Evolutionary conservation across 2,888 invertebrate species (phyloP).

Genomic region (Agrochola litura): DNA sequence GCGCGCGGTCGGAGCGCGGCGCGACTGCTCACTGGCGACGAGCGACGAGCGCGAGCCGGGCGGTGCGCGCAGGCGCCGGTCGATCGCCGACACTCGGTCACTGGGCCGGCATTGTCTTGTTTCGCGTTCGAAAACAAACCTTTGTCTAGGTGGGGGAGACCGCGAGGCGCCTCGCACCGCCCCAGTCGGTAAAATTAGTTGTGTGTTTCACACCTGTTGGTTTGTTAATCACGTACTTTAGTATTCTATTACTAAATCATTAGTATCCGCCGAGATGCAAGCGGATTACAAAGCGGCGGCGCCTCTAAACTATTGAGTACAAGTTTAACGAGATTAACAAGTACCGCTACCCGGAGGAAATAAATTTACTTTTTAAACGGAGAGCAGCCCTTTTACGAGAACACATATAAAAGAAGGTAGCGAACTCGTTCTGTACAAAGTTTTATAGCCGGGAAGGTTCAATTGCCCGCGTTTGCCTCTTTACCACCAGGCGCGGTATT

Average conservation of each 20-base stretch:
- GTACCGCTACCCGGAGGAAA: slow-evolving; percentile 33
- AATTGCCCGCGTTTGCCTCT: slow-evolving; percentile 55
- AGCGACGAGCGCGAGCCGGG: slow-evolving; percentile 75
- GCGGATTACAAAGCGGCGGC: slow-evolving; percentile 55
- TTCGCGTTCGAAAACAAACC: slow-evolving; percentile 86
- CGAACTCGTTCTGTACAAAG: slow-evolving; percentile 52
- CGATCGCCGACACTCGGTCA: slow-evolving; percentile 88
- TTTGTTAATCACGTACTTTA: slow-evolving; percentile 64
- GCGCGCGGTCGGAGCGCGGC: slow-evolving; percentile 56
- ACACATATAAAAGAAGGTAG: slow-evolving; percentile 59
- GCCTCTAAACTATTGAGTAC: slow-evolving; percentile 57
- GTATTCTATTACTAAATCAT: slow-evolving; percentile 59
- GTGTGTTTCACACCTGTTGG: slow-evolving; percentile 84
- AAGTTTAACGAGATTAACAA: slow-evolving; percentile 62
- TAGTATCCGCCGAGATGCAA: slow-evolving; percentile 56
- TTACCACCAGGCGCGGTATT: slow-evolving; percentile 51
- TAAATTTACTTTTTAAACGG: slow-evolving; percentile 62
- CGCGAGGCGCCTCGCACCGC: slow-evolving; percentile 87
- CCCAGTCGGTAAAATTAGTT: slow-evolving; percentile 76
- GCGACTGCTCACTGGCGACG: slow-evolving; percentile 59
- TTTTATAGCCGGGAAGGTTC: slow-evolving; percentile 54
- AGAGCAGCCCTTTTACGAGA: slow-evolving; percentile 60
- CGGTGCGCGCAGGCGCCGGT: slow-evolving; percentile 86
- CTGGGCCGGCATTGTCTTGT: slow-evolving; percentile 83
- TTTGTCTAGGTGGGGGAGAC: slow-evolving; percentile 85